Conservation (phyloP, 2,888 invertebrate species). For the Erebia aethiops region DNA sequence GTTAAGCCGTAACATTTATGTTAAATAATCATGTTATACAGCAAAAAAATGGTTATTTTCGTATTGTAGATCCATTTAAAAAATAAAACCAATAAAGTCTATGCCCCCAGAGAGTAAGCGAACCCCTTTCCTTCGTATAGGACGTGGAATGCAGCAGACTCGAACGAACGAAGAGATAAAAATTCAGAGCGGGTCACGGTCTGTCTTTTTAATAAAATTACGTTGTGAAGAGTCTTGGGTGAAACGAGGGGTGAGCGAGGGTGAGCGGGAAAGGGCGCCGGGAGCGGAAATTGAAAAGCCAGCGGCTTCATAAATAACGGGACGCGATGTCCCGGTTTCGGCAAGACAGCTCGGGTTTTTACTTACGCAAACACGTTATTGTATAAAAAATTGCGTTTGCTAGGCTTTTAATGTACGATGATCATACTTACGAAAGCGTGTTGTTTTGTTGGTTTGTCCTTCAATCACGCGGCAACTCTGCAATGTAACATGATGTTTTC, state of each 20-base stretch:
- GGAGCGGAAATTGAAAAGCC: constrained; percentile 76
- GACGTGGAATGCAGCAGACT: constrained; percentile 46
- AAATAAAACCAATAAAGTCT: constrained; percentile 18
- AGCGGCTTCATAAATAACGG: constrained; percentile 52
- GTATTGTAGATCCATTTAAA: neutral
- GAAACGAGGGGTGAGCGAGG: constrained; percentile 44
- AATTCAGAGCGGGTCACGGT: constrained; percentile 60
- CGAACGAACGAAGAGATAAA: constrained; percentile 61
- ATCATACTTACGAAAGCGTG: too few relatives aligned
- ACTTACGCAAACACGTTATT: neutral
- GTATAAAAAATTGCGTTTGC: too few relatives aligned
- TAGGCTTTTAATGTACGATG: too few relatives aligned
- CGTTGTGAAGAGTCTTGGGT: constrained; percentile 46
- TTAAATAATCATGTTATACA: too few relatives aligned
- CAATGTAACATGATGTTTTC: too few relatives aligned
- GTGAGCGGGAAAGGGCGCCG: constrained; percentile 53
- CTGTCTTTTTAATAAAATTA: constrained; percentile 79
- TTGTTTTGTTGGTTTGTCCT: too few relatives aligned
- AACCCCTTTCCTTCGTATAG: constrained; percentile 50
- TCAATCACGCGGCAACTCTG: too few relatives aligned
- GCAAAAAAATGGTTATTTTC: too few relatives aligned
- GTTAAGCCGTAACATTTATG: too few relatives aligned
- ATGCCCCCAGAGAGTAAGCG: constrained; percentile 16
- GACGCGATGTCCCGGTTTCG: neutral
- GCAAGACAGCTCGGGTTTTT: constrained; percentile 48